Percentiles rank a stretch among this genome's conserved stretches.
These are phyloP conservation scores for Drosophila arawakana DNA, from an alignment of 1,140 invertebrate species.

Conservation along the genomic window DNA sequence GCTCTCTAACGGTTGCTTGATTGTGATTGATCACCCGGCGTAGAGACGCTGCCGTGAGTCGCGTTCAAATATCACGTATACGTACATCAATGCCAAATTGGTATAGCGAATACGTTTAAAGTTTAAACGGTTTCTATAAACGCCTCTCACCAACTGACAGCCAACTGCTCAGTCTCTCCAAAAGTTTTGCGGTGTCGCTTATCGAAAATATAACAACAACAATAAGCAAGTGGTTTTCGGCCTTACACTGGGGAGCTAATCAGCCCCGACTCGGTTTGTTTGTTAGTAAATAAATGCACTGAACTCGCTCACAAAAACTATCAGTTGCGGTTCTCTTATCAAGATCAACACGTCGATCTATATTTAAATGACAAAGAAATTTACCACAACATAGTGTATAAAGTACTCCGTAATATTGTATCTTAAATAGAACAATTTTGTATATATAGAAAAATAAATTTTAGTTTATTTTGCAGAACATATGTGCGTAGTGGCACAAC, in stretches of 20 bases:
- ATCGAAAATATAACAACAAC: conserved; percentile 20
- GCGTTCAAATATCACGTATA: conserved; percentile 44
- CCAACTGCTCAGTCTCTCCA: background rate
- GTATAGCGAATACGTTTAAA: conserved; percentile 34
- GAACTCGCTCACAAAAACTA: conserved; percentile 4
- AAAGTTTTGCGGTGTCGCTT: conserved; percentile 17
- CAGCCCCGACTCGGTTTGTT: conserved; percentile 22
- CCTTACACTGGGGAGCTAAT: conserved; percentile 20
- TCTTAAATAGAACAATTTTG: background rate
- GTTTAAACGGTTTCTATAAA: conserved; percentile 33
- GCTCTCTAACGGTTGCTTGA: background rate
- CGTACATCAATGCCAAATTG: conserved; percentile 44
- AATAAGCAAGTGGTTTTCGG: background rate
- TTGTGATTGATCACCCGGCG: conserved; percentile 43
- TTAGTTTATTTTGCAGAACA: background rate
- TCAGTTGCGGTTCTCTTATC: conserved; percentile 22
- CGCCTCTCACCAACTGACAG: background rate
- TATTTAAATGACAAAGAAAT: conserved; percentile 7
- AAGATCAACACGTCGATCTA: background rate
- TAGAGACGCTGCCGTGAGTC: background rate
- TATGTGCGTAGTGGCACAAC: conserved; percentile 1
- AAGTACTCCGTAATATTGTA: background rate
- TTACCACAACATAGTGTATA: background rate
- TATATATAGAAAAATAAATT: background rate
- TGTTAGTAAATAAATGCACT: conserved; percentile 51